Base-by-base conservation (phyloP, 2,113 vertebrate species). In the Edolisoma coerulescens region DNA sequence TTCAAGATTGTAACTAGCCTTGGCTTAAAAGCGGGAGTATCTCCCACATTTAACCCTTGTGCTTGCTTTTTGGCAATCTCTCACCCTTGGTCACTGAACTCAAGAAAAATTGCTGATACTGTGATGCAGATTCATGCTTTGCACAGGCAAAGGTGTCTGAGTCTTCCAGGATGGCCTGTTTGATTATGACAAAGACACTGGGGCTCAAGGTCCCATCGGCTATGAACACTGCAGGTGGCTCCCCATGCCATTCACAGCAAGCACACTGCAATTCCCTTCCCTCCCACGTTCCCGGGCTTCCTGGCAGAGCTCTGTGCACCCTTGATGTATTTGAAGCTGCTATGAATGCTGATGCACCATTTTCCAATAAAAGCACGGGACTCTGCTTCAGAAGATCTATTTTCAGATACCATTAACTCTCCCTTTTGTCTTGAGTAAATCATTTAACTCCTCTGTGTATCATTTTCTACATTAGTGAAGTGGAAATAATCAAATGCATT, bases 401-500 rank as follows among this genome's bases (percentile, higher is more conserved):
- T 96, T 91, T 93, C 85, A 90, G 79, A 93, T 88, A 88, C 35
- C 30, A 69, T 57, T 79, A 80, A 28, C 15, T 92, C 59, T 80
- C 42, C 7, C 27, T 94, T 85, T 88, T 90, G 82, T 90, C 85
- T 86, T 78, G 44, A 90, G 85, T 77, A 94, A 89, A 91, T 74
- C 3, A 84, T 77, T 83, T 90, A 88, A 86, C 70, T 88, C 57
- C 41, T 74, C 63, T 88, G 67, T 83, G 87, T 77, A 64, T 86
- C 44, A 33, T 80, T 95, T 90, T 78, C 75, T 78, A 42, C 35
- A 52, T 63, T 92, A 83, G 60, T 41, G 47, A 84, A 85, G 84
- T 83, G 59, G 63, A 96, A 96, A 81, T 86, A 96, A 92, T 80
- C 39, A 81, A 84, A 88, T 28, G 6, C 37, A 86, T 86, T 81